These are phyloP conservation scores for Hippasteria phrygiana DNA, from an alignment of 53 echinoderm and acorn worm species.

Conservation along the genomic window DNA sequence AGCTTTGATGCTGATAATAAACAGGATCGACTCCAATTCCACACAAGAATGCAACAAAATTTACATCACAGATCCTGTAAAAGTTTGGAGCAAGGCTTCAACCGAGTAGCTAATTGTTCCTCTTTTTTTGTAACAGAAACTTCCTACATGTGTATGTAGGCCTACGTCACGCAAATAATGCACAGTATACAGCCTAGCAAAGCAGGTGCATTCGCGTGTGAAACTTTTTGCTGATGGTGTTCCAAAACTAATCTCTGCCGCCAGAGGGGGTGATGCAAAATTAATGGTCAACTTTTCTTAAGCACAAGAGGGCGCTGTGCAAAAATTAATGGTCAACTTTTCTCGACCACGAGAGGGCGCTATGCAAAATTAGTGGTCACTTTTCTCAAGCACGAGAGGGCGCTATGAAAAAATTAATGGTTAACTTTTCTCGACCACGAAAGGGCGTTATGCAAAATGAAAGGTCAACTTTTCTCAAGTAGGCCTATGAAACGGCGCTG, in stretches of 20 bases:
- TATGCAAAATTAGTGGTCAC: neutral
- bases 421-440: neutral
- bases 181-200: too few species aligned
- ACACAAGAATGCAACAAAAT: too few species aligned
- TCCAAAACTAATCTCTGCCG: neutral
- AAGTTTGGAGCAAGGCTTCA: too few species aligned
- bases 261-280: neutral
- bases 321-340: neutral
- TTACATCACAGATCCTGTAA: too few species aligned
- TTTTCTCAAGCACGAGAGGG: neutral
- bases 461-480: neutral
- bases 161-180: too few species aligned
- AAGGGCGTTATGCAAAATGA: neutral
- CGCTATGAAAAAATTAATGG: neutral
- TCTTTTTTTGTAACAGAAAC: too few species aligned
- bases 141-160: too few species aligned
- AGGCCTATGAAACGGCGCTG: neutral
- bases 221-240: neutral
- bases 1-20: too few species aligned
- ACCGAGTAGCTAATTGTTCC: too few species aligned
- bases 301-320: neutral
- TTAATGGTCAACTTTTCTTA: neutral
- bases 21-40: too few species aligned
- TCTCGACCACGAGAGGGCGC: neutral
- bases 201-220: neutral